phyloP scores from a whole-genome alignment of 2,797 vertebrate species.

The Pseudopleuronectes americanus region DNA sequence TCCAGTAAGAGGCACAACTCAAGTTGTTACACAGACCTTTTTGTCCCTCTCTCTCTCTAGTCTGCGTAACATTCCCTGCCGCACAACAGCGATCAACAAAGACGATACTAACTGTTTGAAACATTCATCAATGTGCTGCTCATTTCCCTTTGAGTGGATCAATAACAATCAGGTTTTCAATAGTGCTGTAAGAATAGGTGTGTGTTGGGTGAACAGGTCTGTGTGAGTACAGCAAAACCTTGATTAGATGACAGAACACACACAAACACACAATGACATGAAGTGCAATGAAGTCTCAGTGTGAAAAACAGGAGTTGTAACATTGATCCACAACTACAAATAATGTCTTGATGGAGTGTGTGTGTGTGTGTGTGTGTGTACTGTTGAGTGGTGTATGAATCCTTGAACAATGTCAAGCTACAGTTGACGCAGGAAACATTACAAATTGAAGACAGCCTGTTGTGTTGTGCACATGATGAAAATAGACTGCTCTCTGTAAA shows the following conservation, averaged over 20 bases:
- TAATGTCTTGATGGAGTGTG: too few relatives aligned
- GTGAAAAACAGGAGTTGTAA: too few relatives aligned
- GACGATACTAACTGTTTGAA: too few relatives aligned
- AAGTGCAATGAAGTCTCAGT: not conserved
- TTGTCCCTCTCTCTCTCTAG: too few relatives aligned
- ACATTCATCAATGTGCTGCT: too few relatives aligned
- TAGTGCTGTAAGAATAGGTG: not conserved
- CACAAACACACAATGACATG: not conserved
- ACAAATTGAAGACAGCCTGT: constrained; percentile 4
- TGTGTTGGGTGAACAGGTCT: not conserved
- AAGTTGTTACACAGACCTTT: too few relatives aligned
- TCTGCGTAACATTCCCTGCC: too few relatives aligned
- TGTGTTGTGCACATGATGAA: not conserved
- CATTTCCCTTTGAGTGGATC: too few relatives aligned
- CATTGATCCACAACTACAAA: too few relatives aligned
- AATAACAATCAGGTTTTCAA: not conserved
- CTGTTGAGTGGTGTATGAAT: too few relatives aligned
- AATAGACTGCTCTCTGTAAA: constrained; percentile 1
- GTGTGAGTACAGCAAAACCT: not conserved
- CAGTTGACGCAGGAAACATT: not conserved
- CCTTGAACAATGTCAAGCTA: not conserved
- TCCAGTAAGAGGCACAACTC: too few relatives aligned
- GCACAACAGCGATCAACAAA: too few relatives aligned
- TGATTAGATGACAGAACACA: not conserved
- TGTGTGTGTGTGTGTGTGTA: not conserved